Base-by-base conservation (phyloP, 2,888 invertebrate genomes). In the Dyspetes luteomarginatus region DNA sequence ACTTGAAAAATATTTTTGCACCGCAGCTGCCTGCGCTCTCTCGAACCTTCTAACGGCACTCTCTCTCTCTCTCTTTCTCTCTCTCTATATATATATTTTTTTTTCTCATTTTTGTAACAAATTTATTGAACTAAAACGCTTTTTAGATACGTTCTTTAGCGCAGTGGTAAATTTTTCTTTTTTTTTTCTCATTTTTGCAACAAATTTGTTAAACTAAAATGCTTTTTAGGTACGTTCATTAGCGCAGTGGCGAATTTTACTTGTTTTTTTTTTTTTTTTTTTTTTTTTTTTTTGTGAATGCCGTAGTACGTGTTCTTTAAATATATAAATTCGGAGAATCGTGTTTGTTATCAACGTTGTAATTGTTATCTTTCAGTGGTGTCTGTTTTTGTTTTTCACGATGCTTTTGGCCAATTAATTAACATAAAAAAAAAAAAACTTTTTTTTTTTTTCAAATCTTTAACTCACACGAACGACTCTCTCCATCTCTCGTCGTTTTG, bases 11-110 rank as follows among this genome's bases (percentile, higher is more conserved):
- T 52, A 26, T 41, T 74, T 69, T 75, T 71, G 81, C 81, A 77
- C 80, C 71, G 72, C 81, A 77, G 77, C 76, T 77, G 72, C 72
- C 81, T 77, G 81, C 76, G 76, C 56, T 72, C 68, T 77, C 72
- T 67, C 76, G 56, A 24, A 48, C 30, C 52, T 64, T 81, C 72
- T 19, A 72, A 69, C 36, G 73, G 68, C 81, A 77, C 77, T 64
- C 30, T 72, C 43, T 62, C 43, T 71, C 43, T 71, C 43, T 64
- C 43, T 72, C 28, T 67, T 58, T n/a, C n/a, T 60, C 30, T 62
- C 5, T 62, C 24, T 45, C n/a, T n/a, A n/a, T n/a, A n/a, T n/a
- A n/a, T n/a, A 30, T n/a, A n/a, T n/a, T n/a, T n/a, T n/a, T n/a
- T n/a, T n/a, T n/a, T n/a, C n/a, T n/a, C n/a, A n/a, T 65, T 43